phyloP scores from a whole-genome alignment of 2,797 vertebrate species.

The Parambassis ranga region DNA sequence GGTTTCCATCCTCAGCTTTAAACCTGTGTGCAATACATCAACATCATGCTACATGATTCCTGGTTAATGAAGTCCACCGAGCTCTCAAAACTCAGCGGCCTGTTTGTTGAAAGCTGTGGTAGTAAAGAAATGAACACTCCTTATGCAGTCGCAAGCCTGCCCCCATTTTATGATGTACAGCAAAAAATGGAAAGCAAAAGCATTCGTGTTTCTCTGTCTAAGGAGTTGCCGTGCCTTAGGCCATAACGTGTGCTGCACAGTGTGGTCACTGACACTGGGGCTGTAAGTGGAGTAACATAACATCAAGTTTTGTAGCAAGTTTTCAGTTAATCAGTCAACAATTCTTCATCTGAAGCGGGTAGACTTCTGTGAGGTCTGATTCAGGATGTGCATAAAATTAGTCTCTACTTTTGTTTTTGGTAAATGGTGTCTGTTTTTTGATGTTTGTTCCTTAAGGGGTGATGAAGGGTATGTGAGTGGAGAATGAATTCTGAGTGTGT shows the following conservation, averaged over 20 bases:
- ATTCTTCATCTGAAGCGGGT: background rate
- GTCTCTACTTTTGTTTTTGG: background rate
- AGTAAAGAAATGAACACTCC: background rate
- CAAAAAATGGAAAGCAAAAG: background rate
- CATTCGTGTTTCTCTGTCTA: constrained; percentile 13
- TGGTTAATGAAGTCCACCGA: constrained; percentile 22
- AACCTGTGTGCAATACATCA: background rate
- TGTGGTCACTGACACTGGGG: constrained; percentile 32
- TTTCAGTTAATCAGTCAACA: too few relatives aligned
- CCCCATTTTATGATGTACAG: background rate
- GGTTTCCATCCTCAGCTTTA: too few relatives aligned
- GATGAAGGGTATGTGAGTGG: constrained; percentile 5
- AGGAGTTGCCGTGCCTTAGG: background rate
- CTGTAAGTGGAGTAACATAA: too few relatives aligned
- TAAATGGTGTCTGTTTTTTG: constrained; percentile 2
- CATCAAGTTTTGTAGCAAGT: too few relatives aligned
- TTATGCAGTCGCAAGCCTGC: background rate
- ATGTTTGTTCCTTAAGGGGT: background rate
- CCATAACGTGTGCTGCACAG: constrained; percentile 14
- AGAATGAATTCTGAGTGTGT: constrained; percentile 14
- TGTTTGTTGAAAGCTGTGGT: background rate
- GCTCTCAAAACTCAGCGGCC: background rate
- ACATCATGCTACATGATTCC: constrained; percentile 3
- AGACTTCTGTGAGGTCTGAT: background rate
- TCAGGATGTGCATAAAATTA: constrained; percentile 9